Base-by-base conservation (phyloP, 2,113 vertebrate species). In the Panthera leo region DNA sequence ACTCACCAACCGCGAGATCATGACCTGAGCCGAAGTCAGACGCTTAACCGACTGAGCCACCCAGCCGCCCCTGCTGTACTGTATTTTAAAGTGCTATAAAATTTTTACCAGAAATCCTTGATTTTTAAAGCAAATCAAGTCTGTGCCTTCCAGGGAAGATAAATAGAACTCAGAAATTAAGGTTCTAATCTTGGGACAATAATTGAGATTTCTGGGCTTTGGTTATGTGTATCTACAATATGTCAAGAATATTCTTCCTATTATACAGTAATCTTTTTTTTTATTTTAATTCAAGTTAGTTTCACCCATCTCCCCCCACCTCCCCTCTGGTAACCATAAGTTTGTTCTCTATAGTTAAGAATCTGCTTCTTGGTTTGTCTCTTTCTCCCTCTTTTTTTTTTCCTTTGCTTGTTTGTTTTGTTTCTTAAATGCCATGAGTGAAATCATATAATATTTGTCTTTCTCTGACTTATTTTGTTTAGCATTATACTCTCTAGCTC, bases 61-160 rank as follows among this genome's bases (percentile, higher is more conserved):
- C 39, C 39, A 39, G 39, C 4, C 39, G 39, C 39, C 39, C 39
- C 39, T 91, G 83, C 42, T 93, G 67, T 92, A 29, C 16, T 91
- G 53, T 84, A 63, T 95, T 95, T 94, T 95, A 94, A 51, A 89
- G 27, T 92, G 9, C 48, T 63, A 18, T 88, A 91, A 95, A 89
- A 83, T 18, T 95, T 51, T 91, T 78, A 79, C 5, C 25, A 55
- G 53, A 94, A 90, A 58, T 68, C 23, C n/a, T 88, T 93, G 67
- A 95, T 86, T 95, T 95, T 53, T 91, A 92, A 95, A 90, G 31
- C 71, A 93, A 84, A 80, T 39, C 14, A 91, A 88, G 63, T 55
- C 7, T 90, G 1, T 88, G 10, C 36, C 82, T 97, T 87, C 42
- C 36, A 67, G 39, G 27, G 6, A 76, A 36, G 51, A 87, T 53